A percentile compares a stretch with the other conserved stretches of the same genome.
These are phyloP conservation scores for Temnothorax nylanderi DNA, from an alignment of 1,140 invertebrate species.

Conservation along the genomic window DNA sequence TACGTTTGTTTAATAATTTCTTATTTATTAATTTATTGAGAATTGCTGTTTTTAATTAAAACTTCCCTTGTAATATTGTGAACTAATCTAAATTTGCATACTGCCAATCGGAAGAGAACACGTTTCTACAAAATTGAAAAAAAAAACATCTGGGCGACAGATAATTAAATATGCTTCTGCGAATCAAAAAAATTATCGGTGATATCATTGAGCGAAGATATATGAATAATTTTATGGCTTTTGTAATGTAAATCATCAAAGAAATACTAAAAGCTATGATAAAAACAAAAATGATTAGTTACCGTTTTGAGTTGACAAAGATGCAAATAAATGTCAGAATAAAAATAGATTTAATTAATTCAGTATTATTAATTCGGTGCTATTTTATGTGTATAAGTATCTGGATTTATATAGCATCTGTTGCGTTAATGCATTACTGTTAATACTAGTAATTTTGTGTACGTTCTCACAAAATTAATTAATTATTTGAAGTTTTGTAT, in stretches of 20 bases:
- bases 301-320: not conserved
- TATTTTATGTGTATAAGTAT: not conserved
- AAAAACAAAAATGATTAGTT: not conserved
- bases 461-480: not conserved
- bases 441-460: not conserved
- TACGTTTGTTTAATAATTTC: not conserved
- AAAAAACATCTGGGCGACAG: not conserved
- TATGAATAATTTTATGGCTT: not conserved
- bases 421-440: not conserved
- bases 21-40: not conserved
- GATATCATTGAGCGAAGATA: not conserved
- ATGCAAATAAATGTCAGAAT: not conserved
- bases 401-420: not conserved
- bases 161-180: not conserved
- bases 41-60: not conserved
- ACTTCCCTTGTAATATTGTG: not conserved
- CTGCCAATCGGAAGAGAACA: not conserved
- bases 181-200: not conserved
- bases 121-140: not conserved
- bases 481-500: not conserved
- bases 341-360: not conserved
- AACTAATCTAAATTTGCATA: not conserved
- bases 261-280: not conserved
- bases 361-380: not conserved
- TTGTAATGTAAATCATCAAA: not conserved